Base-by-base conservation (phyloP, 2,113 vertebrate genomes). In the Labeo rohita region DNA sequence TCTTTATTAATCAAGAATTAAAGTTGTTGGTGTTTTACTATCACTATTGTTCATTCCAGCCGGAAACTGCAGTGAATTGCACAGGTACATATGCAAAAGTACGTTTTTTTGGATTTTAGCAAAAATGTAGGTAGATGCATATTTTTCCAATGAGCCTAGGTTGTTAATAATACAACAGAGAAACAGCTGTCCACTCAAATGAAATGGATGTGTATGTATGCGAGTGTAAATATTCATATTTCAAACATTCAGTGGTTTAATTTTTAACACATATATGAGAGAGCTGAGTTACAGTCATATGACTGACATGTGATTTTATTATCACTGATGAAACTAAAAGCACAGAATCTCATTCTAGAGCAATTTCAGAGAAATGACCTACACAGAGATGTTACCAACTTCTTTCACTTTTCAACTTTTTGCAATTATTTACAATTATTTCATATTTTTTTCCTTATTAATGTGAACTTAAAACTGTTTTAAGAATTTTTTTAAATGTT, bases 261-360 rank as follows among this genome's bases (percentile, higher is more conserved):
- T 88, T 56, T 86, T 86, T 74, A 89, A 43, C 86, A 76, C 59
- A 68, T 23, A 79, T 52, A 81, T 49, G 72, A 75, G 13, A 47
- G 39, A 52, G 73, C 84, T 59, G 43, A 68, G 73, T 87, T 34
- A 75, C 66, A 80, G 47, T 87, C 88, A 87, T 85, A 86, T 84
- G 86, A 84, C 56, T 43, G 54, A 73, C 77, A 77, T 68, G 61
- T 86, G 84, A 84, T 72, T 83, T 77, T 76, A 70, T 74, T 80
- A 23, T 13, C 43, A 3, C 39, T 76, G n/a, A 59, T 12, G 10
- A 47, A 81, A 66, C 15, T 10, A 52, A 39, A 47, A 43, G 23
- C 10, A 74, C 10, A 11, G 2, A 7, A 9, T 39, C 36, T 43
- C 16, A 21, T 18, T 70, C 66, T 66, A 7, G 34, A 68, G 66